Conservation (phyloP, 30 jellyfish, hydroid and myxozoan genomes). For the Aurelia coerulea region DNA sequence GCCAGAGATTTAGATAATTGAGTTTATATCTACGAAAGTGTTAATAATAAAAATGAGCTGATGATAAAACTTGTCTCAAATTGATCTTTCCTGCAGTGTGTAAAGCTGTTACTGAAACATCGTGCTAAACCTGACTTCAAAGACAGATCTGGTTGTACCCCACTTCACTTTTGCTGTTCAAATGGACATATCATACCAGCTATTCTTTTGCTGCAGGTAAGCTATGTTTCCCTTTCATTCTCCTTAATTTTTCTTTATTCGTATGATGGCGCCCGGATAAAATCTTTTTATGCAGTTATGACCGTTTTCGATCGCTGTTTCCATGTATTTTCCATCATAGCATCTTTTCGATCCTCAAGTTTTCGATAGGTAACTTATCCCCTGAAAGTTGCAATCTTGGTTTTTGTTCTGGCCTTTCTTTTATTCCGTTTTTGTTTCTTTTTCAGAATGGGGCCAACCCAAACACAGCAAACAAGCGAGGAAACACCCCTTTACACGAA, state of each 20-base stretch:
- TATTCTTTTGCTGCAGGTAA: slow-evolving; percentile 84
- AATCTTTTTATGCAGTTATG: too few relatives aligned
- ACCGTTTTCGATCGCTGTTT: too few relatives aligned
- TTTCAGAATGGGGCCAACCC: slow-evolving; percentile 82
- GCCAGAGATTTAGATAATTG: too few relatives aligned
- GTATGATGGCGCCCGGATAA: too few relatives aligned
- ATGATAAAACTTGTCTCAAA: too few relatives aligned
- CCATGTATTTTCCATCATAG: too few relatives aligned
- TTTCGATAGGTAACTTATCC: too few relatives aligned
- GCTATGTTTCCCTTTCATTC: background rate
- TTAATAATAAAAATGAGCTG: too few relatives aligned
- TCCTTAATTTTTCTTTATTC: background rate
- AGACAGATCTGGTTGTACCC: slow-evolving; percentile 82
- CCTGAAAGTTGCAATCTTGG: too few relatives aligned
- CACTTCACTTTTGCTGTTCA: slow-evolving; percentile 90
- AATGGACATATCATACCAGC: slow-evolving; percentile 98
- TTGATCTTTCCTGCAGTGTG: slow-evolving; percentile 64
- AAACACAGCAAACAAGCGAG: slow-evolving; percentile 76
- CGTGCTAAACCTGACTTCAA: slow-evolving; percentile 85
- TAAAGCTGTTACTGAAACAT: slow-evolving; percentile 66
- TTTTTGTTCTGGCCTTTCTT: too few relatives aligned
- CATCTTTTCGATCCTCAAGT: too few relatives aligned
- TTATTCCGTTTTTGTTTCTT: background rate
- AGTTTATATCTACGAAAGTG: too few relatives aligned
- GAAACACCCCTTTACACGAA: slow-evolving; percentile 95